Percentiles rank a stretch among this genome's conserved stretches.
Conservation (phyloP, 2,113 vertebrate species). For the Tyto alba region DNA sequence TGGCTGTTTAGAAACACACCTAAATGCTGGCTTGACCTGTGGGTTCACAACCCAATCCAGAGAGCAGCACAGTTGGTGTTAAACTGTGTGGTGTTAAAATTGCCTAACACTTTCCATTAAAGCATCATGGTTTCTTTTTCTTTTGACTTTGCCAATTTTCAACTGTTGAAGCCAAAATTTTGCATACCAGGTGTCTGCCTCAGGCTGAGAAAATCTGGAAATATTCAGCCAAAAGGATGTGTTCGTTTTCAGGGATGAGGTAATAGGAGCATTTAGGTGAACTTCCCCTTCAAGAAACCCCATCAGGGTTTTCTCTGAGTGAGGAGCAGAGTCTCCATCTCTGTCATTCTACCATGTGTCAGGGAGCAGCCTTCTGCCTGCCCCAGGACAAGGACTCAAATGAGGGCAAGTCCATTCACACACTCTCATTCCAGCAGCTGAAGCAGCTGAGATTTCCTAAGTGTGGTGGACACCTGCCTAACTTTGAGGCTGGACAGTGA, state of each 20-base stretch:
- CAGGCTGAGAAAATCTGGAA: neutral
- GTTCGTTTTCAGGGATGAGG: neutral
- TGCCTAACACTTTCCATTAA: neutral
- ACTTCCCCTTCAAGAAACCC: neutral
- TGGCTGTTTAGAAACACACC: neutral
- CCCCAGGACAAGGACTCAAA: neutral
- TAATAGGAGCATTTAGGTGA: neutral
- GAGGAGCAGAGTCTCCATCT: neutral
- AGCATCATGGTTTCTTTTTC: neutral
- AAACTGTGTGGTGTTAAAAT: neutral
- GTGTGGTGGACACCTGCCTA: neutral
- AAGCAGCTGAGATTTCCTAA: neutral
- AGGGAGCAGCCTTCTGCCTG: neutral
- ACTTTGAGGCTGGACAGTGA: neutral
- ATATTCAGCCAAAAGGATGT: neutral
- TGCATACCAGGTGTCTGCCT: neutral
- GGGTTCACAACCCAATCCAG: neutral
- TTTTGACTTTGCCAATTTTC: neutral
- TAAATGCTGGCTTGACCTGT: neutral
- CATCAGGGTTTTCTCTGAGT: neutral
- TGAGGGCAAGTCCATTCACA: neutral
- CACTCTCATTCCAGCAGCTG: neutral
- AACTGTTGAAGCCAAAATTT: neutral
- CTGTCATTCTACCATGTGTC: accelerated
- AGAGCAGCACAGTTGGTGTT: neutral